A percentile compares a stretch with the other conserved stretches of the same genome.
Conservation (phyloP, 2,888 invertebrate species). For the Pteria penguin region DNA sequence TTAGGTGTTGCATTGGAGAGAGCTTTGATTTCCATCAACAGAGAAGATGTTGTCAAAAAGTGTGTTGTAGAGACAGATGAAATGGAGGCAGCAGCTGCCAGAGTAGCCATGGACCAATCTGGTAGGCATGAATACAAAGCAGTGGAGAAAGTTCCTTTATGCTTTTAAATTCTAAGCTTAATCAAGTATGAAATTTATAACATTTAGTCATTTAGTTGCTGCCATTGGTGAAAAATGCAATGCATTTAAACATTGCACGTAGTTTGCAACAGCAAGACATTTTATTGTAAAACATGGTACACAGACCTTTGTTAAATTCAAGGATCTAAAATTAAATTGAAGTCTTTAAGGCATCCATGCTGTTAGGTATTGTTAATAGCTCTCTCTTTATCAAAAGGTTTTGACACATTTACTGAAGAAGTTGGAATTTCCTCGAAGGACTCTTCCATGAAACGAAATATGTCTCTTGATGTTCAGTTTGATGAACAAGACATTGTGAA, state of each 20-base stretch:
- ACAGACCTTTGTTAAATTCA: no score
- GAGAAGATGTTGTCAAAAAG: constrained; percentile 94
- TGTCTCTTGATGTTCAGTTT: constrained; percentile 83
- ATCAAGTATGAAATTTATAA: no score
- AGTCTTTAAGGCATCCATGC: no score
- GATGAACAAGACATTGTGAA: constrained; percentile 87
- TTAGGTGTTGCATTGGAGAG: constrained; percentile 90
- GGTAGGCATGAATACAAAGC: constrained; percentile 58
- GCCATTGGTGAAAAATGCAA: no score
- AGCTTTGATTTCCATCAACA: constrained; percentile 90
- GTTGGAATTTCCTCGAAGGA: constrained; percentile 85
- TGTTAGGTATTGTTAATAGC: no score
- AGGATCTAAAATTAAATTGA: no score
- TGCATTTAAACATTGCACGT: no score
- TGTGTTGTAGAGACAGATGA: constrained; percentile 85
- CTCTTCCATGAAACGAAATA: constrained; percentile 85
- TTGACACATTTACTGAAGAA: constrained; percentile 85
- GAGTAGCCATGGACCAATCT: constrained; percentile 81
- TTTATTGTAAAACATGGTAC: no score
- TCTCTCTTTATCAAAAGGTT: no score
- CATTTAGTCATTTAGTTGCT: no score
- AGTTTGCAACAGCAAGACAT: no score
- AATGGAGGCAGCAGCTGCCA: constrained; percentile 85
- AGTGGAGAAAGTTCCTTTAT: background rate
- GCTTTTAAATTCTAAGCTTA: no score